Evolutionary conservation across 2,888 invertebrate species (phyloP), one percentile per base, ranked within the genome.

Genomic region (Ferrisia virgata): DNA sequence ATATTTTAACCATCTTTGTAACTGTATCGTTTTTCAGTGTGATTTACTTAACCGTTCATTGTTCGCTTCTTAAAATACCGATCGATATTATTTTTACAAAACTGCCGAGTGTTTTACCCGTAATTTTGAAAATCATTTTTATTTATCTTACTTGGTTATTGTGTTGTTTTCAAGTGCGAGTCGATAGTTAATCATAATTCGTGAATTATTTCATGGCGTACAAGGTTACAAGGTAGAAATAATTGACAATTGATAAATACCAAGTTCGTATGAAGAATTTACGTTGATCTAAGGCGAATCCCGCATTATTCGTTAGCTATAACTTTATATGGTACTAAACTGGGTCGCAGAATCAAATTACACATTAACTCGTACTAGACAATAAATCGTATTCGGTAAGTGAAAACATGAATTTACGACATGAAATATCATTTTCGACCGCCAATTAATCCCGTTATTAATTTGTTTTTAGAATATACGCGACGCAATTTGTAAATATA

Each of bases 311-410:
- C 13, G 9, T 15, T 28, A 18, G 28, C 15, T 64, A 15, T 15
- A 15, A 4, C 64, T 28, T 64, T 28, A 64, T 28, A 64, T 28
- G 64, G 28, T 64, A 28, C 53, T 15, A 64, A 64, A 64, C 28
- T 64, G 64, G 64, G 64, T 64, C 64, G 64, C 13, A 64, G 64
- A 64, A 64, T 64, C 64, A 64, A 64, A 64, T 64, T 64, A 64
- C 64, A 64, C 11, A 15, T 64, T 6, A 64, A 0, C 31, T 13
- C 64, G 28, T 64, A 64, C 13, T 15, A 2, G 28, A 2, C 13
- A 5, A 15, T 64, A 28, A 28, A 13, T 64, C 13, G 2, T 28
- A 15, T 64, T 64, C 28, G 64, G 64, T 64, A 28, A 64, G 64
- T 64, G 5, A 28, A 5, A 28, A 11, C 0, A 3, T 13, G 28